A percentile compares a stretch with the other conserved stretches of the same genome.
Evolutionary conservation across 2,888 invertebrate species (phyloP).

Genomic region (Bhutanitis thaidina): DNA sequence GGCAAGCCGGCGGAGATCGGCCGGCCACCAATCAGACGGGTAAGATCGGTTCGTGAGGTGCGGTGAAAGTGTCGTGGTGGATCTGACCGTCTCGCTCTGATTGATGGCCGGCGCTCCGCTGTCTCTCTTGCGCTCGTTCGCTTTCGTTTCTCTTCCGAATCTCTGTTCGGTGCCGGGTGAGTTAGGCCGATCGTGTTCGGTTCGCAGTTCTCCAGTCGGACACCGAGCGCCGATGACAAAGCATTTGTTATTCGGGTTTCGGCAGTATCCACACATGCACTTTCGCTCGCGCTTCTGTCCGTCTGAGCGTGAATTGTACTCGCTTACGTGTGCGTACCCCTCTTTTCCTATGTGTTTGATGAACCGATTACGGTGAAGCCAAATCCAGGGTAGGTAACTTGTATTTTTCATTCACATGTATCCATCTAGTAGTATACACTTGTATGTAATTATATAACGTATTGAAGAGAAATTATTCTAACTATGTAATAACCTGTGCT

Average conservation of each 20-base stretch:
- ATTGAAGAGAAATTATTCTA: too few relatives aligned
- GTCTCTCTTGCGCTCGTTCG: constrained; percentile 27
- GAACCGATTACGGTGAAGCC: constrained; percentile 19
- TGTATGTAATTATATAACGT: too few relatives aligned
- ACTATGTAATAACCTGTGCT: too few relatives aligned
- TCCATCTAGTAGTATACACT: too few relatives aligned
- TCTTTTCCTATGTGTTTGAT: constrained; percentile 6
- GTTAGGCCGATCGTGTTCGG: constrained; percentile 42
- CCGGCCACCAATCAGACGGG: constrained; percentile 80
- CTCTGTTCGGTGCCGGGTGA: constrained; percentile 51
- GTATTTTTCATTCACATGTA: background rate
- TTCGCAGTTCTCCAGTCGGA: constrained; percentile 33
- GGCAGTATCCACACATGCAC: constrained; percentile 71
- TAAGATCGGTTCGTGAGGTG: constrained; percentile 65
- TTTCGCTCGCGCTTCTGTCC: constrained; percentile 66
- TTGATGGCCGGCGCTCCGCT: constrained; percentile 41
- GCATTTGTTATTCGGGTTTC: constrained; percentile 49
- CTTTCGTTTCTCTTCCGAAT: constrained; percentile 25
- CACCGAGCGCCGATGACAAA: constrained; percentile 45
- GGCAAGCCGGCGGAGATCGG: constrained; percentile 64
- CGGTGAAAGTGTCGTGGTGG: constrained; percentile 71
- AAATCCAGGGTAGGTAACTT: constrained; percentile 9
- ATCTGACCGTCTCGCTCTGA: constrained; percentile 45
- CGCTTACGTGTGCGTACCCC: constrained; percentile 26
- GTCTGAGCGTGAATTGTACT: constrained; percentile 28